A percentile compares a stretch with the other conserved stretches of the same genome.
Evolutionary conservation across 2,888 invertebrate species (phyloP).

Genomic region (Amblyteles armatorius): DNA sequence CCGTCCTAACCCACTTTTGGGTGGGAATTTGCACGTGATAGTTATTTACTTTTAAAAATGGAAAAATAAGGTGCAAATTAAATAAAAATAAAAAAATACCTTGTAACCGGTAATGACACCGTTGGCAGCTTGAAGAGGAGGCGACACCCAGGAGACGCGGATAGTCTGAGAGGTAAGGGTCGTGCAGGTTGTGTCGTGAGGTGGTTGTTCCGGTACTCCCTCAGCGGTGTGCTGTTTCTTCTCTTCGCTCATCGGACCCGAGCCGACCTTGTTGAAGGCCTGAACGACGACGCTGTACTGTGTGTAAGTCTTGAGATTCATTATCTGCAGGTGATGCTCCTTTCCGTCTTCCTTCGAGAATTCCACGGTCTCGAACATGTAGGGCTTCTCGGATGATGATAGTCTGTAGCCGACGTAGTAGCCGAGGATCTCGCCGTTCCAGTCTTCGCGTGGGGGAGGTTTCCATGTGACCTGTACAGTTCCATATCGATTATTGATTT

Average conservation of each 20-base stretch:
- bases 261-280: slow-evolving; percentile 97
- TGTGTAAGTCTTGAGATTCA: slow-evolving; percentile 95
- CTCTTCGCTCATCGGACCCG: slow-evolving; percentile 96
- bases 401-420: slow-evolving; percentile 96
- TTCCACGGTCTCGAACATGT: slow-evolving; percentile 96
- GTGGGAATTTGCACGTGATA: no score
- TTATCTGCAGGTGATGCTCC: slow-evolving; percentile 93
- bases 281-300: slow-evolving; percentile 98
- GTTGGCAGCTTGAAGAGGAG: slow-evolving; percentile 95
- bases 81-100: slow-evolving; percentile 71
- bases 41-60: background rate
- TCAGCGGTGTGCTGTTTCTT: slow-evolving; percentile 97
- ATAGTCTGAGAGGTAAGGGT: slow-evolving; percentile 97
- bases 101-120: slow-evolving; percentile 98
- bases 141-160: slow-evolving; percentile 97
- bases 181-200: slow-evolving; percentile 96
- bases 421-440: slow-evolving; percentile 96
- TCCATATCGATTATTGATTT: background rate
- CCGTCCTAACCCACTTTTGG: no score
- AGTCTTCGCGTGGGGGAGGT: slow-evolving; percentile 94
- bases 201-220: slow-evolving; percentile 96
- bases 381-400: slow-evolving; percentile 93
- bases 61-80: no score
- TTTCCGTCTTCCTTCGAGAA: slow-evolving; percentile 96
- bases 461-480: slow-evolving; percentile 91